Conservation (phyloP, 2,797 vertebrate species). For the Enteromius treurensis region DNA sequence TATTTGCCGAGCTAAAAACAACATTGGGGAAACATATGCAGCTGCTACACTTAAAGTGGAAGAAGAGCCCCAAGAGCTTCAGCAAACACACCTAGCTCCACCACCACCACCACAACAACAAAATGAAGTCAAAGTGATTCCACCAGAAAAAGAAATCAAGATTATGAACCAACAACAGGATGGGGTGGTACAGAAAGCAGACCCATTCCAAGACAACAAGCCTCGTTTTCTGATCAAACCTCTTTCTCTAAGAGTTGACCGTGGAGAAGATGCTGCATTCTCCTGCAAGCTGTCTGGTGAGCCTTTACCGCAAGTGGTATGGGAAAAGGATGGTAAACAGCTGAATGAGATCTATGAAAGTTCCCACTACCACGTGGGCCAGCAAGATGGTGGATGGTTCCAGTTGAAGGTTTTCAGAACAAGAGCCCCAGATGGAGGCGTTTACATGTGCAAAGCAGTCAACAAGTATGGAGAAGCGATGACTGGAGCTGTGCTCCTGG, state of each 20-base stretch:
- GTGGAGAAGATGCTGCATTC: slow-evolving; percentile 87
- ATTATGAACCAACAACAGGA: slow-evolving; percentile 16
- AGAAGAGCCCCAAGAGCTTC: slow-evolving; percentile 59
- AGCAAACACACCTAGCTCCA: slow-evolving; percentile 45
- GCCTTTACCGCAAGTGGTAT: slow-evolving; percentile 81
- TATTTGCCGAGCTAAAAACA: slow-evolving; percentile 89
- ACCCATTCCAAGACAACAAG: slow-evolving; percentile 64
- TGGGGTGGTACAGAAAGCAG: slow-evolving; percentile 57
- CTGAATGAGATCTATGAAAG: slow-evolving; percentile 91
- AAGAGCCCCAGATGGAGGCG: slow-evolving; percentile 86
- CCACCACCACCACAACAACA: slow-evolving; percentile 2
- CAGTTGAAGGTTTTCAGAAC: slow-evolving; percentile 84
- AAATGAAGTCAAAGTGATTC: slow-evolving; percentile 56
- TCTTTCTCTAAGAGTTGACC: slow-evolving; percentile 81
- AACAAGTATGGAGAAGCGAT: slow-evolving; percentile 80
- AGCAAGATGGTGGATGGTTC: slow-evolving; percentile 81
- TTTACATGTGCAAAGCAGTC: slow-evolving; percentile 89
- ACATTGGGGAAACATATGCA: slow-evolving; percentile 87
- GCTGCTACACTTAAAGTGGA: slow-evolving; percentile 87
- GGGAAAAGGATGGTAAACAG: slow-evolving; percentile 93
- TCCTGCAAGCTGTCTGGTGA: slow-evolving; percentile 85
- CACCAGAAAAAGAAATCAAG: slow-evolving; percentile 51
- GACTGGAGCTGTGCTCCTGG: slow-evolving; percentile 88
- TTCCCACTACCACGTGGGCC: slow-evolving; percentile 82
- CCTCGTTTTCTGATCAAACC: slow-evolving; percentile 87